Evolutionary conservation across 2,113 vertebrate species (phyloP).

Genomic region (Urocynchramus pylzowi): DNA sequence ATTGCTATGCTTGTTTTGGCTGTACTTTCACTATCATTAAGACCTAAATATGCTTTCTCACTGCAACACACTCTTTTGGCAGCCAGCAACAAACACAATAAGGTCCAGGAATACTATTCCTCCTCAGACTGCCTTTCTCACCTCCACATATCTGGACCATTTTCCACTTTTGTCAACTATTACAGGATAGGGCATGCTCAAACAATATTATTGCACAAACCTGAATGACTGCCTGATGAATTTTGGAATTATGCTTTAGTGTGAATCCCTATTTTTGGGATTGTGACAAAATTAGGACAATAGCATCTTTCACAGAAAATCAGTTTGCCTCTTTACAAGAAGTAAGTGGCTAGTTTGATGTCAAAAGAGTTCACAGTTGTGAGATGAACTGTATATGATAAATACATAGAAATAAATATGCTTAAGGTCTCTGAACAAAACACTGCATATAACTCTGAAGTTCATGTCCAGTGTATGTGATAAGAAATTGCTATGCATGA

Average conservation of each 20-base stretch:
- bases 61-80: not conserved
- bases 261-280: not conserved
- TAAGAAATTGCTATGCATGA: not conserved
- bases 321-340: not conserved
- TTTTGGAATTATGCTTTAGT: not conserved
- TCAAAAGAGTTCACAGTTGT: not conserved
- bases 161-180: not conserved
- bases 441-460: not conserved
- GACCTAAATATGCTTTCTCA: not conserved
- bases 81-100: not conserved
- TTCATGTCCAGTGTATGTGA: not conserved
- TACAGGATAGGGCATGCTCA: not conserved
- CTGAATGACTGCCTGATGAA: not conserved
- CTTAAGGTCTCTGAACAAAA: not conserved
- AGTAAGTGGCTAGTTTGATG: not conserved
- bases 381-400: not conserved
- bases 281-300: not conserved
- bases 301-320: not conserved
- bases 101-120: not conserved
- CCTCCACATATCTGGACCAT: not conserved
- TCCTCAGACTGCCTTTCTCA: not conserved
- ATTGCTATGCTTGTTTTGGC: not conserved
- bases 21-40: not conserved
- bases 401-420: not conserved
- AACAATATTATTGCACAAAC: not conserved